Evolutionary conservation across 2,113 vertebrate genomes (phyloP).

Genomic region (Chamaea fasciata): DNA sequence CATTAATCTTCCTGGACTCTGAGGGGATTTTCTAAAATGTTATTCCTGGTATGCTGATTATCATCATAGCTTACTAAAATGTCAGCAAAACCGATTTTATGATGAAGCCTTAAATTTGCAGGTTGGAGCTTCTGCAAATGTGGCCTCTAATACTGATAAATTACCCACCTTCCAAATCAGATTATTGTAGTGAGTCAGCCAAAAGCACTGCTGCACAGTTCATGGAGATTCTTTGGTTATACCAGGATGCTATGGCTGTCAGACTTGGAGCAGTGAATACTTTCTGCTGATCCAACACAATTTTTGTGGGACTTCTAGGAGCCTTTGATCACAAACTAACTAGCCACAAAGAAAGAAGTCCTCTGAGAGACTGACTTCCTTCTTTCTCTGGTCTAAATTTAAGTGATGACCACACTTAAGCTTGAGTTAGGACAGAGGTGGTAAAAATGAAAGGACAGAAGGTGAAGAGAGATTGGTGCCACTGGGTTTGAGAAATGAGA

Average conservation of each 20-base stretch:
- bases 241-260: background rate
- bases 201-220: background rate
- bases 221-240: background rate
- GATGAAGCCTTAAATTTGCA: background rate
- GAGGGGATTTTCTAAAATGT: background rate
- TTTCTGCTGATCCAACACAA: background rate
- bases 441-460: background rate
- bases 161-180: background rate
- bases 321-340: background rate
- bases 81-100: background rate
- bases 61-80: background rate
- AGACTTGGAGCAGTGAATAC: background rate
- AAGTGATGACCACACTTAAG: background rate
- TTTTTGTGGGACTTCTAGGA: background rate
- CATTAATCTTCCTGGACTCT: background rate
- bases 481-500: background rate
- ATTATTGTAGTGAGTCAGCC: background rate
- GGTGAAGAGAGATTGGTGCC: background rate
- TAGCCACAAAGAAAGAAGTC: background rate
- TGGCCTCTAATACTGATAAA: constrained; percentile 7
- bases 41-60: background rate
- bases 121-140: background rate
- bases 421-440: background rate
- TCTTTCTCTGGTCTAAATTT: background rate
- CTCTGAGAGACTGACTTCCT: background rate